Base-by-base conservation (phyloP, 2,113 vertebrate genomes). In the Ia io region DNA sequence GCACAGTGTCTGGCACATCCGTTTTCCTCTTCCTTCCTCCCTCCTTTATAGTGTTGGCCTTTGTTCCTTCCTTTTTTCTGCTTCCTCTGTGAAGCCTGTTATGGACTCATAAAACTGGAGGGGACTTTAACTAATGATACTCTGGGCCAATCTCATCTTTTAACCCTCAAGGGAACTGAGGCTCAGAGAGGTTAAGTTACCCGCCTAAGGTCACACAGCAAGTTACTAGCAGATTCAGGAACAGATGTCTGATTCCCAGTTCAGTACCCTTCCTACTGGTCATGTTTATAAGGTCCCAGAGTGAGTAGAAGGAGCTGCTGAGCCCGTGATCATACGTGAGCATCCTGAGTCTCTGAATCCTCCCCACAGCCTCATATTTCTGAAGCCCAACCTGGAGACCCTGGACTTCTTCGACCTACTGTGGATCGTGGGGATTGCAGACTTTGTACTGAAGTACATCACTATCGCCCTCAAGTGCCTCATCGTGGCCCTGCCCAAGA, bases 351-450 rank as follows among this genome's bases (percentile, higher is more conserved):
- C 67, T 84, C 79, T 37, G 40, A 80, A 13, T 71, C 6, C 2
- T 90, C 40, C 88, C 42, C 96, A 94, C 96, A 99, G 99, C 98
- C 99, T 99, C 61, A 98, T 99, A 49, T 99, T 99, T 97, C 97
- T 99, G 70, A 99, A 99, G 96, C 99, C 99, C 90, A 99, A 99
- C 97, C 98, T 99, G 67, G 98, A 98, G 96, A 98, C 98, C 3
- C 98, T 99, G 96, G 99, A 99, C 97, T 99, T 99, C 98, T 99
- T 99, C 0, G 98, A 99, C 95, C 98, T 99, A 94, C 99, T 99
- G 97, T 99, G 99, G 99, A 99, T 99, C 0, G 99, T 99, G 96
- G 99, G 99, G 61, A 99, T 99, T 3, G 99, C 99, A 0, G 99
- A 99, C 98, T 99, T 99, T 35, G 98, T 99, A 32, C 98, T 99